A percentile compares a stretch with the other conserved stretches of the same genome.
Evolutionary conservation across 2,888 invertebrate genomes (phyloP).

Genomic region (Hoplodrina blanda): DNA sequence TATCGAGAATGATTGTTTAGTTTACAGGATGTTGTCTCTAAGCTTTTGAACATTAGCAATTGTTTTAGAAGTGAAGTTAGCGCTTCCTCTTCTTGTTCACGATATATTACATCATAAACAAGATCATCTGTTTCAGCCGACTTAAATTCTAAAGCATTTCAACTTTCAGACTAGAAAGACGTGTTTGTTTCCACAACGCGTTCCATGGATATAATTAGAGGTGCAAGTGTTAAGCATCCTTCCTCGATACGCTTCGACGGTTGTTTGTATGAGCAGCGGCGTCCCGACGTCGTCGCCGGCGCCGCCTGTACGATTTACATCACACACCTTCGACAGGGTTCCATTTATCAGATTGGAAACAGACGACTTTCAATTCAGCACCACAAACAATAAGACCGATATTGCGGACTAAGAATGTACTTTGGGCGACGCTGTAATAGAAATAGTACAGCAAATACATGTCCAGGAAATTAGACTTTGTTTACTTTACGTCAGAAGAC

Average conservation of each 20-base stretch:
- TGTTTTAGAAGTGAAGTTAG: conserved; percentile 2
- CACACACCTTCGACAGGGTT: conserved; percentile 69
- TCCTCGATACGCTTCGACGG: conserved; percentile 86
- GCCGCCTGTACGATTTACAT: conserved; percentile 86
- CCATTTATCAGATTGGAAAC: conserved; percentile 60
- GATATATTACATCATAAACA: conserved; percentile 57
- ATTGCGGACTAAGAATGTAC: conserved; percentile 43
- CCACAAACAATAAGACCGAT: conserved; percentile 54
- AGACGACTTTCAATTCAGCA: conserved; percentile 61
- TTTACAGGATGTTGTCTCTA: conserved; percentile 37
- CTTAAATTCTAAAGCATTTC: conserved; percentile 52
- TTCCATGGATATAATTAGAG: conserved; percentile 87
- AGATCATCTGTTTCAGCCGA: conserved; percentile 53
- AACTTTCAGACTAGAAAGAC: conserved; percentile 69
- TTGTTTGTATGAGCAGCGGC: conserved; percentile 84
- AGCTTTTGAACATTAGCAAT: conserved; percentile 4
- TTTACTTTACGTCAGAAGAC: conserved; percentile 85
- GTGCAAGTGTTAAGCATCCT: conserved; percentile 88
- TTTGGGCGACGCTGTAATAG: conserved; percentile 41
- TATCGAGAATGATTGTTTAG: conserved; percentile 47
- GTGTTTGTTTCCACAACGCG: conserved; percentile 83
- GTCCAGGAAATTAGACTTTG: conserved; percentile 88
- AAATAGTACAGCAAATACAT: conserved; percentile 72
- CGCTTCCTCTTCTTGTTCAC: conserved; percentile 18
- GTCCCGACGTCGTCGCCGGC: conserved; percentile 86